Evolutionary conservation across 2,797 vertebrate genomes (phyloP), one percentile per base, ranked within the genome.

Genomic region (Zonotrichia albicollis): DNA sequence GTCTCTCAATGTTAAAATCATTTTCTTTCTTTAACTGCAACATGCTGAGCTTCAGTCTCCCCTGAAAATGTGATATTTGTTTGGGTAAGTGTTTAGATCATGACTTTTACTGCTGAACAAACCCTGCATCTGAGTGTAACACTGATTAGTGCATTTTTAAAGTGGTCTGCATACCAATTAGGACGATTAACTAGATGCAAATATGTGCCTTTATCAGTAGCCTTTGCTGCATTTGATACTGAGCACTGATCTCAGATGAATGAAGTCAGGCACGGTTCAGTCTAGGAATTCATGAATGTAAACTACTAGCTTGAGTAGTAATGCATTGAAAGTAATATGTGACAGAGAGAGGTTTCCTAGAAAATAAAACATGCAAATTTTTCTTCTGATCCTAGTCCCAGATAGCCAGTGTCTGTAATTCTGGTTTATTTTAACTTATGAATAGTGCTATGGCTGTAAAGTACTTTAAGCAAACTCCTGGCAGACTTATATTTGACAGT

Each of bases 101-200:
- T 68, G 73, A 55, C 65, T 88, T 90, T 42, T 55, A 77, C 48
- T 88, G 79, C 82, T 46, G 71, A 88, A 83, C 34, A 75, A 84
- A 78, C 67, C 66, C 75, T 87, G 19, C 45, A 45, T 91, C 70
- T 91, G 61, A 87, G 48, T 81, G 16, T 87, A 81, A 60, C 50
- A 38, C 80, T 87, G 78, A 94, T 84, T 72, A 93, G 45, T 85
- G 81, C 73, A 48, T 95, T 93, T 93, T 79, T 84, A 38, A 91
- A 92, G 66, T 58, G 22, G 38, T 70, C 73, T 94, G 77, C 67
- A 26, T 87, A 75, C 85, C 70, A 92, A 81, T 84, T 85, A 76
- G 65, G 43, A 32, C 94, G 87, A 89, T 94, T 89, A 95, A 88
- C 30, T 68, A 61, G 67, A 90, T 90, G 79, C 81, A 93, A 74